Base-by-base conservation (phyloP, 2,113 vertebrate species). In the Buteo buteo region DNA sequence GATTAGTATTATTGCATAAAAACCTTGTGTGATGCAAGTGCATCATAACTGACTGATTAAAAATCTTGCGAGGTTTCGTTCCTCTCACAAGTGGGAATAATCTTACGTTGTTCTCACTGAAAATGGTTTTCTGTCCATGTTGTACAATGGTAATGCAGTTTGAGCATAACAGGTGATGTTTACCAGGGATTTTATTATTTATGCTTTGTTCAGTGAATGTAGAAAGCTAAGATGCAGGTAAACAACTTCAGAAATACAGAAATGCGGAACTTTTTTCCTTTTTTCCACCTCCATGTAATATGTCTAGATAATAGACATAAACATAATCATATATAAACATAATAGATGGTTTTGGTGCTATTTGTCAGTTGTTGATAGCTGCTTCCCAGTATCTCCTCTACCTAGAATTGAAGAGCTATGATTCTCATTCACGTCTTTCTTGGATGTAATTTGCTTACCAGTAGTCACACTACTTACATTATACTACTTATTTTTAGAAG, bases 401-500 rank as follows among this genome's bases (percentile, higher is more conserved):
- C 17, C 7, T 34, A 64, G 67, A 59, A 61, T 34, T 8, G 42
- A 15, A 54, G 55, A 62, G 44, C 25, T 28, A 25, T 67, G 59
- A 17, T 50, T 62, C 24, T 76, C 6, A 11, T 69, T 69, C 49
- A 42, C 0, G 0, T 94, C 47, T 32, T 58, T 45, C 47, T 76
- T 79, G 32, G 64, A 40, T 0, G 1, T 78, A 71, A 87, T 71
- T 93, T 86, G 20, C 76, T 86, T 89, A 50, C 47, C 31, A 66
- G 4, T 7, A 42, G 82, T 71, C 34, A 10, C 19, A 7, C 69
- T 80, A 16, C 38, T 92, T 86, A 8, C n/a, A 38, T 66, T 92
- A 42, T 55, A 10, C 45, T 71, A 14, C 50, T 88, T 93, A 86
- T 93, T 96, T 95, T 95, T 90, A 94, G 92, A 67, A 89, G 57